These are phyloP conservation scores for Tortrix viridana DNA, from an alignment of 2,888 invertebrate genomes.

Conservation along the genomic window DNA sequence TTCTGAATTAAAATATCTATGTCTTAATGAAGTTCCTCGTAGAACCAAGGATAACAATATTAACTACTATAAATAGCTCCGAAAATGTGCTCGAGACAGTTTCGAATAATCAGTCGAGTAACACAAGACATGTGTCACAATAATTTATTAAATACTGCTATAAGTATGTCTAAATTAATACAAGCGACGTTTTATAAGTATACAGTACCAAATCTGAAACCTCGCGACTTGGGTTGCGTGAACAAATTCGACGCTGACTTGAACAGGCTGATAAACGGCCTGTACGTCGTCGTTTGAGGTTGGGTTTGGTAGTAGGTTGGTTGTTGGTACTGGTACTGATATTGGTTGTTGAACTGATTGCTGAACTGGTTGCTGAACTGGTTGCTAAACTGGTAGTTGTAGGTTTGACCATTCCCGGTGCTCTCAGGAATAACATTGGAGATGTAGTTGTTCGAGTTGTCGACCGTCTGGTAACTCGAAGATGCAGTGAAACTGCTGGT, in stretches of 20 bases:
- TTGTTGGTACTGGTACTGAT: conserved; percentile 66
- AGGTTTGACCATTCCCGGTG: conserved; percentile 68
- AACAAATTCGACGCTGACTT: conserved; percentile 76
- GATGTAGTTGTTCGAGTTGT: conserved; percentile 78
- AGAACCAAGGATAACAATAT: conserved; percentile 81
- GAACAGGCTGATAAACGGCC: conserved; percentile 76
- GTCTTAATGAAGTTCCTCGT: conserved; percentile 65
- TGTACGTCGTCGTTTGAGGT: conserved; percentile 63
- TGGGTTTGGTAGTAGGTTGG: conserved; percentile 64
- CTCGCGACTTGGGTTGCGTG: conserved; percentile 70
- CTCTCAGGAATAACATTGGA: conserved; percentile 83
- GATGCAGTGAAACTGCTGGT: conserved; percentile 69
- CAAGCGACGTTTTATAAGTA: conserved; percentile 60
- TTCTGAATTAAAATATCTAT: conserved; percentile 29
- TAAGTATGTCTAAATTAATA: conserved; percentile 37
- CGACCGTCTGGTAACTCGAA: conserved; percentile 68
- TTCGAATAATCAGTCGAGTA: conserved; percentile 81
- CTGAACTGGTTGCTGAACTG: conserved; percentile 70
- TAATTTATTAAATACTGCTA: conserved; percentile 76
- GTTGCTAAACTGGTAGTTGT: conserved; percentile 71
- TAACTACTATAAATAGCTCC: conserved; percentile 68
- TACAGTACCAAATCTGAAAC: conserved; percentile 72
- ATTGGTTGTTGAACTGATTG: conserved; percentile 64
- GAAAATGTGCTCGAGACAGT: conserved; percentile 63
- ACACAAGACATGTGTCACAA: conserved; percentile 73